Evolutionary conservation across 2,888 invertebrate genomes (phyloP).

Genomic region (Drosophila merina): DNA sequence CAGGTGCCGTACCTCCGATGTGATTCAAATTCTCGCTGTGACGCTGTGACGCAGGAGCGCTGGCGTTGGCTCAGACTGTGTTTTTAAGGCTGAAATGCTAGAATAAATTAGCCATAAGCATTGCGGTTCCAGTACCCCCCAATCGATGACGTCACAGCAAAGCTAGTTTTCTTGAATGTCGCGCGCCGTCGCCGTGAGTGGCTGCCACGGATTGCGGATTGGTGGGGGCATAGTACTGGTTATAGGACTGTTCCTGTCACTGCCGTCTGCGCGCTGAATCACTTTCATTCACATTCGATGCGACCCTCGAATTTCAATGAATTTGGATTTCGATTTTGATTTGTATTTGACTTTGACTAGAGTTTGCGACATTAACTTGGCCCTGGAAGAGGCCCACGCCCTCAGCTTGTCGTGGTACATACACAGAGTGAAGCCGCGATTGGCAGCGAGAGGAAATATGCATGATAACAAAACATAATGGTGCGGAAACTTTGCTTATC

Average conservation of each 20-base stretch:
- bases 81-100: constrained; percentile 44
- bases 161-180: constrained; percentile 57
- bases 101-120: constrained; percentile 63
- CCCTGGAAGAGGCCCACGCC: constrained; percentile 57
- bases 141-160: constrained; percentile 39
- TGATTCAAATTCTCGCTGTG: constrained; percentile 31
- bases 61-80: constrained; percentile 30
- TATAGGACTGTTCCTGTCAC: not conserved
- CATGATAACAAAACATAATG: constrained; percentile 24
- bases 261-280: constrained; percentile 55
- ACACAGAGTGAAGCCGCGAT: constrained; percentile 24
- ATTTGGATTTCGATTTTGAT: constrained; percentile 37
- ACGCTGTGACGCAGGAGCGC: constrained; percentile 27
- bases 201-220: constrained; percentile 8
- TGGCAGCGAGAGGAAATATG: constrained; percentile 6
- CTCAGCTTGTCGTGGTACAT: constrained; percentile 17
- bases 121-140: constrained; percentile 20
- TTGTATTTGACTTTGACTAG: constrained; percentile 43
- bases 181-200: constrained; percentile 16
- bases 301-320: constrained; percentile 48
- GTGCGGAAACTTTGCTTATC: constrained; percentile 11
- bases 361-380: constrained; percentile 44
- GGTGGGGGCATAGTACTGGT: constrained; percentile 20
- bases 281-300: constrained; percentile 34
- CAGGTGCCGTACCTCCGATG: constrained; percentile 23